A percentile compares a stretch with the other conserved stretches of the same genome.
Conservation (phyloP, 23 tunicate species). For the Corella eumyota region DNA sequence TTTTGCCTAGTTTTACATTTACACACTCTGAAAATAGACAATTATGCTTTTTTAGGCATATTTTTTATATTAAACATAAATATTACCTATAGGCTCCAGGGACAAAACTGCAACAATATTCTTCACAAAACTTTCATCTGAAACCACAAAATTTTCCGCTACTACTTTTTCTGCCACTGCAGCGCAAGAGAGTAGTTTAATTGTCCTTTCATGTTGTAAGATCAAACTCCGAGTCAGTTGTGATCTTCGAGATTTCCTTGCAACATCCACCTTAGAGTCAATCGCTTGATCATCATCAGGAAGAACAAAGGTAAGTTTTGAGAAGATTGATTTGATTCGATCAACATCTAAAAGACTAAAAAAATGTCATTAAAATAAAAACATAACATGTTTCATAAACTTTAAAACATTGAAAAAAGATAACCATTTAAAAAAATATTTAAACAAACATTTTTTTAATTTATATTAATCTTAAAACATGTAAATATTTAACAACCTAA, state of each 20-base stretch:
- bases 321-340: slow-evolving; percentile 21
- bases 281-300: slow-evolving; percentile 1
- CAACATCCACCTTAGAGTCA: neutral
- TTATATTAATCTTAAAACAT: no score
- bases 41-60: no score
- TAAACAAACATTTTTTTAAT: no score
- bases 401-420: no score
- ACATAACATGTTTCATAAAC: no score
- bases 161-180: slow-evolving; percentile 9
- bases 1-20: no score
- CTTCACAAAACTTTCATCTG: slow-evolving; percentile 9
- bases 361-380: no score
- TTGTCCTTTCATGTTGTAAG: slow-evolving; percentile 8
- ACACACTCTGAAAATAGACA: no score
- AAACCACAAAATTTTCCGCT: neutral
- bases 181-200: no score
- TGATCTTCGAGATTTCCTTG: slow-evolving; percentile 8
- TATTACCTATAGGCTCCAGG: slow-evolving; percentile 11
- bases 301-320: slow-evolving; percentile 3
- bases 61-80: neutral
- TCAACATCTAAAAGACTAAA: slow-evolving; percentile 23
- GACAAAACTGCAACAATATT: slow-evolving; percentile 5
- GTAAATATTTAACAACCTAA: no score
- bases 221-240: slow-evolving; percentile 12
- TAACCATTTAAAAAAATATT: no score